These are phyloP conservation scores for Gallinago nigripennis DNA, from an alignment of 2,797 vertebrate genomes.

Conservation along the genomic window DNA sequence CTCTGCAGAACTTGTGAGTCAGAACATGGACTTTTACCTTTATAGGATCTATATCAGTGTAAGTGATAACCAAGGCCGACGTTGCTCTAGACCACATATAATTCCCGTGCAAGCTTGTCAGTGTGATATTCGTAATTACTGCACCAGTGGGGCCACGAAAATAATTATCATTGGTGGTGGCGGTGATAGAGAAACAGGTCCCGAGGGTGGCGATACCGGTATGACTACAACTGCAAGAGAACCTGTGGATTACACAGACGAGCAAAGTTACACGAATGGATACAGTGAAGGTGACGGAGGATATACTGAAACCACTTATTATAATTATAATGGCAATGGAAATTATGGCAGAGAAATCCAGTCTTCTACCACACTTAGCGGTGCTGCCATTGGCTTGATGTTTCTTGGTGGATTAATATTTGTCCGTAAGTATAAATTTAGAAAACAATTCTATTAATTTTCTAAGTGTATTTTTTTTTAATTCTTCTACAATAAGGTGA, in stretches of 20 bases:
- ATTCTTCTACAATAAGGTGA: neutral
- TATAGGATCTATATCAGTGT: constrained; percentile 51
- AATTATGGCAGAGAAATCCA: fast-evolving
- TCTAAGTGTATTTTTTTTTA: neutral
- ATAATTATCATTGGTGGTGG: neutral
- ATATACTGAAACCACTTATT: neutral
- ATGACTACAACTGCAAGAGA: neutral
- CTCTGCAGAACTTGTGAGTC: constrained; percentile 59
- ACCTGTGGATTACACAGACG: neutral
- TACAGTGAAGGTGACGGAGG: fast-evolving
- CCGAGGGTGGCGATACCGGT: neutral
- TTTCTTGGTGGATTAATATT: constrained; percentile 79
- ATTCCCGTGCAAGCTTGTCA: constrained; percentile 73
- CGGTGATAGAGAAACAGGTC: neutral
- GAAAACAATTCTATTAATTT: neutral
- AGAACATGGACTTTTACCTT: constrained; percentile 46
- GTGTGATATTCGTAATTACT: constrained; percentile 66
- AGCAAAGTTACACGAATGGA: neutral
- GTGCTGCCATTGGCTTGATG: constrained; percentile 76
- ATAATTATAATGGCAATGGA: fast-evolving
- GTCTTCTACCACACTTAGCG: constrained; percentile 56
- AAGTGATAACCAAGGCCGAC: constrained; percentile 46
- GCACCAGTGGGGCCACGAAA: constrained; percentile 46
- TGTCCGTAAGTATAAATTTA: constrained; percentile 74
- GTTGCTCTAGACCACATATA: constrained; percentile 55